Evolutionary conservation across 35 echinoderm and acorn worm genomes (phyloP).

Genomic region (Holothuria glaberrima): DNA sequence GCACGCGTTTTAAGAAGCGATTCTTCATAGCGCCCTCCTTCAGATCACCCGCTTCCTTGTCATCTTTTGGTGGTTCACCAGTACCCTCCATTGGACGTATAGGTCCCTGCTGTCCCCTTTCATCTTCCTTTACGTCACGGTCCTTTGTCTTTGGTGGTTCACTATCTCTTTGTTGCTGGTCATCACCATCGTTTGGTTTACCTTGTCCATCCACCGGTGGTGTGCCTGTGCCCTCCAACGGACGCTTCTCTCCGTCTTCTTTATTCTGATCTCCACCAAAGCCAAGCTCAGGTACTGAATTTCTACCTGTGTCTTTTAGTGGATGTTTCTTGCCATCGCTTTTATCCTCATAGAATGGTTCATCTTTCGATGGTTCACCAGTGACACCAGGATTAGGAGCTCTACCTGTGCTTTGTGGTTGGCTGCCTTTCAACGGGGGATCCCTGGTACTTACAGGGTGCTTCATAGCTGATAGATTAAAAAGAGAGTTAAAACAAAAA

Average conservation of each 20-base stretch:
- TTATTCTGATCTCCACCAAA: too few relatives aligned
- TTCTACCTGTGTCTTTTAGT: not conserved
- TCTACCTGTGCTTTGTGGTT: not conserved
- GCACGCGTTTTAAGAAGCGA: not conserved
- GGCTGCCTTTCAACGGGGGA: not conserved
- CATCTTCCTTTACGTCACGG: not conserved
- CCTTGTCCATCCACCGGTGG: not conserved
- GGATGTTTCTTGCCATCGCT: not conserved
- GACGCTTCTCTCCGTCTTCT: not conserved
- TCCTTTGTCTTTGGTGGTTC: not conserved
- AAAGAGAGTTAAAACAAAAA: too few relatives aligned
- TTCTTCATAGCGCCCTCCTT: not conserved
- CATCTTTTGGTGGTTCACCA: not conserved
- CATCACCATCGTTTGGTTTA: not conserved
- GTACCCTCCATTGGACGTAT: not conserved
- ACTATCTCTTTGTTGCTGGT: not conserved
- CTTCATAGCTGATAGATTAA: too few relatives aligned
- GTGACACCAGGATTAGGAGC: not conserved
- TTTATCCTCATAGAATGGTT: not conserved
- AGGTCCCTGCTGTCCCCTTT: not conserved
- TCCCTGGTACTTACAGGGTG: too few relatives aligned
- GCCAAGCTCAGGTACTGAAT: too few relatives aligned
- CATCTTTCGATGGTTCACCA: not conserved
- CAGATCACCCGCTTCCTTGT: not conserved
- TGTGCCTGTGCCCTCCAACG: not conserved